Evolutionary conservation across 2,113 vertebrate species (phyloP).

Genomic region (Argyrosomus japonicus): DNA sequence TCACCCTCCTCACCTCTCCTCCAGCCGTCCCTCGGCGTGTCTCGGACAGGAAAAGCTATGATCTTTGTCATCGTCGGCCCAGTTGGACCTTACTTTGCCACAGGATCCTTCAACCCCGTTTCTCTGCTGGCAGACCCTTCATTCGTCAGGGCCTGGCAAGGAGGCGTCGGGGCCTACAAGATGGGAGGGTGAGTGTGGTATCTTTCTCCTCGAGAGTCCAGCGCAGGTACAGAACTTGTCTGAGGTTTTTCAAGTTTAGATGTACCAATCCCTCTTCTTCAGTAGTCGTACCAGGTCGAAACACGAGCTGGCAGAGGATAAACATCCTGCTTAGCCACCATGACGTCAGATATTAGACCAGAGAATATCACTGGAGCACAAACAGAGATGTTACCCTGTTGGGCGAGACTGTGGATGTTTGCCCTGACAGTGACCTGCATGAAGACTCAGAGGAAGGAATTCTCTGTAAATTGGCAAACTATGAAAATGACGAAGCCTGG

Average conservation of each 20-base stretch:
- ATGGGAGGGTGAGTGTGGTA: conserved; percentile 88
- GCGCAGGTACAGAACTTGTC: background rate
- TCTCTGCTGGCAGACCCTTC: conserved; percentile 89
- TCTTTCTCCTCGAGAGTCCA: background rate
- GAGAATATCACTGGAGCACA: too few species aligned
- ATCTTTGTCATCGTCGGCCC: conserved; percentile 90
- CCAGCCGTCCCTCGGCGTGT: conserved; percentile 90
- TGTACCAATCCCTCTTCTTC: too few species aligned
- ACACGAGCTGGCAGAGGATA: too few species aligned
- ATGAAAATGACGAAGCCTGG: too few species aligned
- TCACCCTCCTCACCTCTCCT: background rate
- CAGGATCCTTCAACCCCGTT: conserved; percentile 86
- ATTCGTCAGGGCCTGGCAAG: conserved; percentile 88
- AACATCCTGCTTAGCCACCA: background rate
- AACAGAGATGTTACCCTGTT: too few species aligned
- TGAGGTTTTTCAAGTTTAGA: too few species aligned
- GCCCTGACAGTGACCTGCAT: too few species aligned
- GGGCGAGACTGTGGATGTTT: too few species aligned
- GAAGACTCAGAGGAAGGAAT: too few species aligned
- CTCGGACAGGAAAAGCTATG: conserved; percentile 78
- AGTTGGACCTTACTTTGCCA: conserved; percentile 90
- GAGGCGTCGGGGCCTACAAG: conserved; percentile 90
- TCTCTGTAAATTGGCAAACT: too few species aligned
- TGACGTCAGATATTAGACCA: too few species aligned
- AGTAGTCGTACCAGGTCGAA: too few species aligned